These are phyloP conservation scores for Silurus glanis DNA, from an alignment of 2,113 vertebrate species.

Conservation along the genomic window DNA sequence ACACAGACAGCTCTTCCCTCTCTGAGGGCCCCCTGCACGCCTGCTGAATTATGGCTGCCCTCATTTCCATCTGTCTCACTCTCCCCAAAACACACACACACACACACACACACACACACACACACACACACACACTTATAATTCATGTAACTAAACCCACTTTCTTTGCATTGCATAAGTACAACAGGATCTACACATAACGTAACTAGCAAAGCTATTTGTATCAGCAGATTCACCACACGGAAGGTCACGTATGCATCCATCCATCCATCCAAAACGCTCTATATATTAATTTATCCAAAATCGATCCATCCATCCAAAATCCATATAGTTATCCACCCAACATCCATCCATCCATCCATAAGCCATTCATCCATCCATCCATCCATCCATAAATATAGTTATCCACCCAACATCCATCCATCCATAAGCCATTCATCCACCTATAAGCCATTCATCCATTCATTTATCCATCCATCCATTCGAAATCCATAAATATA, in stretches of 20 bases:
- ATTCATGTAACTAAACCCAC: neutral
- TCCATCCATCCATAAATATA: too few relatives aligned
- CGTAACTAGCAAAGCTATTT: neutral
- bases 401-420: too few relatives aligned
- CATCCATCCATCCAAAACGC: too few relatives aligned
- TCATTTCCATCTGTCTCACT: constrained; percentile 22
- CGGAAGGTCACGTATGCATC: neutral
- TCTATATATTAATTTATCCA: too few relatives aligned
- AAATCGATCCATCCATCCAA: too few relatives aligned
- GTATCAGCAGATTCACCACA: neutral
- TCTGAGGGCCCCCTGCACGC: constrained; percentile 43
- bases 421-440: too few relatives aligned
- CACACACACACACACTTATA: neutral
- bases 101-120: neutral
- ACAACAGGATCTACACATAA: neutral
- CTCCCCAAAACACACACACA: neutral
- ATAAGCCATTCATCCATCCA: too few relatives aligned
- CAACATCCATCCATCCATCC: too few relatives aligned
- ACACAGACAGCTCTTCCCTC: constrained; percentile 36
- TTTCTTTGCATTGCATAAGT: neutral
- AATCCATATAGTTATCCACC: too few relatives aligned
- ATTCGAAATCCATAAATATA: too few relatives aligned
- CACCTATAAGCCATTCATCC: too few relatives aligned
- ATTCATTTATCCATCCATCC: too few relatives aligned
- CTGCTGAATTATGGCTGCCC: constrained; percentile 61